A percentile compares a stretch with the other conserved stretches of the same genome.
phyloP scores from a whole-genome alignment of 2,797 vertebrate species.

The Sebastes hubbsi region DNA sequence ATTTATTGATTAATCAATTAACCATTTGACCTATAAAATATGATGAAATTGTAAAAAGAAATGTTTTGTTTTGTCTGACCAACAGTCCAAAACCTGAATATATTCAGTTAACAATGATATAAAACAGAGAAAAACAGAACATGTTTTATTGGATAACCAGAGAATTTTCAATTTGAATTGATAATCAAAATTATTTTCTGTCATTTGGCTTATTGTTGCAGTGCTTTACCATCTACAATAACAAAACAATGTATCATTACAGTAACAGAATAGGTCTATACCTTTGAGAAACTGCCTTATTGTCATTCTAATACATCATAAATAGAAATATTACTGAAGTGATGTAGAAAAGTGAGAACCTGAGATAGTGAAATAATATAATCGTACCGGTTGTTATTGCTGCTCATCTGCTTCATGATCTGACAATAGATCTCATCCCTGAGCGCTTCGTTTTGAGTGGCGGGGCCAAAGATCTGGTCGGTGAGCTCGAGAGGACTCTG shows the following conservation, averaged over 20 bases:
- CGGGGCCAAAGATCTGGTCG: conserved; percentile 90
- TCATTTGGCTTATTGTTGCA: background rate
- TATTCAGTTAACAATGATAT: background rate
- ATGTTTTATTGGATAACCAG: background rate
- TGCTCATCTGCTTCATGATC: conserved; percentile 96
- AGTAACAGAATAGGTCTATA: background rate
- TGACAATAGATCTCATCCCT: conserved; percentile 96
- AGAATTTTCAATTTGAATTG: background rate
- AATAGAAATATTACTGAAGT: background rate
- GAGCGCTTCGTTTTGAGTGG: conserved; percentile 85
- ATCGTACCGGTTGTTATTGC: conserved; percentile 88
- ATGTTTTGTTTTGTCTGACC: background rate
- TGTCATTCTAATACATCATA: background rate
- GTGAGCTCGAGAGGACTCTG: conserved; percentile 87
- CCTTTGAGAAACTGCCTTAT: background rate
- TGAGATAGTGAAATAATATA: background rate
- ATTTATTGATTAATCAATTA: background rate
- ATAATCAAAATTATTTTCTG: background rate
- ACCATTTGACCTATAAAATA: background rate
- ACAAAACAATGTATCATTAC: background rate
- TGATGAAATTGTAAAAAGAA: background rate
- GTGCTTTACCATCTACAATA: background rate
- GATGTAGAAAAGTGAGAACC: background rate
- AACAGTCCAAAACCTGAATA: background rate
- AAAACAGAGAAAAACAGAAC: background rate